Base-by-base conservation (phyloP, 2,113 vertebrate species). In the Gambusia holbrooki region DNA sequence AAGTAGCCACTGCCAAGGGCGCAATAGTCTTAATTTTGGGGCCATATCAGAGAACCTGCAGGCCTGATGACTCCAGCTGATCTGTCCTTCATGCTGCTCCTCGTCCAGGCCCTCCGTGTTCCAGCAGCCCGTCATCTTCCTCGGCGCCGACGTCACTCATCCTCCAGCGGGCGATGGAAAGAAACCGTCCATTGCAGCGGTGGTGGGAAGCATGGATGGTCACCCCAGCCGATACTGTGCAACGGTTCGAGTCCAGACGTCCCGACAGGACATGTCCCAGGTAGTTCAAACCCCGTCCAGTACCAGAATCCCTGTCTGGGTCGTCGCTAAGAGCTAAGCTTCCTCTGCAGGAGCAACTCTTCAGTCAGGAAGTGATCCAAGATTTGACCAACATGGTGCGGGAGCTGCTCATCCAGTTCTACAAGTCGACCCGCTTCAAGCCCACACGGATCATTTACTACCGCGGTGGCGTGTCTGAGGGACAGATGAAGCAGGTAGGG, bases 391-490 rank as follows among this genome's bases (percentile, higher is more conserved):
- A 98, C 84, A 99, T 99, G 97, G 97, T 98, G 86, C 91, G 98
- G 9, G 98, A 99, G 85, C 94, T 99, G 2, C 90, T 99, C 80
- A 99, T 99, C 85, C 98, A 99, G 90, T 99, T 99, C 83, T 99
- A 99, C 94, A 99, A 99, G 86, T 98, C 98, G 54, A 99, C 98
- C 0, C 97, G 97, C 60, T 99, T 99, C 93, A 99, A 99, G 88
- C 98, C 98, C 77, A 99, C 98, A 0, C 94, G 97, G n/a, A 98
- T 99, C 82, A 99, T 99, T 88, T 99, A 99, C 76, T 99, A 99
- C 85, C 96, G 98, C 14, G 98, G 97, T 17, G 98, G 98, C 0
- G 98, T 99, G 7, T 99, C 98, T 0, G 98, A 99, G 92, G 98
- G 98, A 40, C 98, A 99, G 84, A 99, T 99, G 97, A 99, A 99